Evolutionary conservation across 1,140 invertebrate genomes (phyloP), one percentile per base, ranked within the genome.

Genomic region (Megathymus violae): DNA sequence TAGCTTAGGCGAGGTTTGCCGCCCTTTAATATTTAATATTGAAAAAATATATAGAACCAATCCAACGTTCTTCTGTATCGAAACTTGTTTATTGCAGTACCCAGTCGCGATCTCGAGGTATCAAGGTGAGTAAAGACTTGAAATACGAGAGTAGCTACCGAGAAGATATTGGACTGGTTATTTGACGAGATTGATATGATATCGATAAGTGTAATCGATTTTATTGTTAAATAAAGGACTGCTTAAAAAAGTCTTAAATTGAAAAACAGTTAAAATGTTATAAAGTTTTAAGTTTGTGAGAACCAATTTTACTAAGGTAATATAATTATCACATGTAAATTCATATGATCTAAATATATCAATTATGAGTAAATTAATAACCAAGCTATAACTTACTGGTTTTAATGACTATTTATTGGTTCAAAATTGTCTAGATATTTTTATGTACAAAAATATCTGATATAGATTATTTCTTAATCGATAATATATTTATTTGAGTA

Each of bases 11-110:
- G 81, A 82, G 84, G 78, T 89, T 86, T 85, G 62, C 82, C 76
- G 77, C 71, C 62, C 74, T 78, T 89, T 82, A 87, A 89, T 89
- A 87, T 87, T 89, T 89, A 85, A 89, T 89, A 85, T 81, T 76
- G 80, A 80, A 87, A 88, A 88, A 86, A 86, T 78, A 56, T 58
- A 80, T 62, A 80, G 68, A 77, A 67, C 75, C 79, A 71, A 85
- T 78, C 76, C 76, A 83, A 82, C 73, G 73, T 71, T 54, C 51
- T 67, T 48, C 56, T 54, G 76, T 64, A 77, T 66, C 76, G 69
- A 60, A 73, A 76, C 73, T 76, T 80, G 75, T 79, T 83, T 81
- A 83, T 78, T 71, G 67, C 48, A 44, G 48, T 48, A 64, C 38
- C 14, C 43, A 56, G 43, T 36, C 58, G 36, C 58, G 31, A 25